These are phyloP conservation scores for Xanthorhoe spadicearia DNA, from an alignment of 2,888 invertebrate species.

Conservation along the genomic window DNA sequence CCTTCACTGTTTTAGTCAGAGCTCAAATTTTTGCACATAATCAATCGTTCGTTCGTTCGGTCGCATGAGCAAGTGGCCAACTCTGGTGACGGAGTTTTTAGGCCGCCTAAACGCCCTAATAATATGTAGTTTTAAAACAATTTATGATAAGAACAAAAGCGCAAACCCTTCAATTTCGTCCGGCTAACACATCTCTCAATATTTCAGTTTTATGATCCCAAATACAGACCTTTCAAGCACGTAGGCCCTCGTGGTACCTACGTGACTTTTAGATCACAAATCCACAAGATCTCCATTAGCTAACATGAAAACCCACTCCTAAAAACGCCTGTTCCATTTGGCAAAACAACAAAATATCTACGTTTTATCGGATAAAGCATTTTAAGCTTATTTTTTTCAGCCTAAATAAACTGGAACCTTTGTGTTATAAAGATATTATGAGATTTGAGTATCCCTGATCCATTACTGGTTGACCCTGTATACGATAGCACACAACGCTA, in stretches of 20 bases:
- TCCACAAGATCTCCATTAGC: not conserved
- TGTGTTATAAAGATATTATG: not conserved
- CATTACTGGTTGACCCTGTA: not conserved
- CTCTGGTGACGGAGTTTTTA: too few relatives aligned
- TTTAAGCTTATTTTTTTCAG: not conserved
- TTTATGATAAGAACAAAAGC: too few relatives aligned
- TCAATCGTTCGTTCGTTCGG: too few relatives aligned
- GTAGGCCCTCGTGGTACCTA: not conserved
- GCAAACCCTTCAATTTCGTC: too few relatives aligned
- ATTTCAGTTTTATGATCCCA: too few relatives aligned
- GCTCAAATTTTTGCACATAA: too few relatives aligned
- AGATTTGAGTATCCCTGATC: not conserved
- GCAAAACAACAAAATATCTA: not conserved
- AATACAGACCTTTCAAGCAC: not conserved
- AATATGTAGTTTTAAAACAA: too few relatives aligned
- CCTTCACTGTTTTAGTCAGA: too few relatives aligned
- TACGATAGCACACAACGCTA: conserved; percentile 7
- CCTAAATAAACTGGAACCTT: not conserved
- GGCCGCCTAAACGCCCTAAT: too few relatives aligned
- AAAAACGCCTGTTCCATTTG: not conserved
- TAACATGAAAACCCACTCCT: not conserved
- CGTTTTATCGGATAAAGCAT: not conserved
- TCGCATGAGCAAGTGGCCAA: too few relatives aligned
- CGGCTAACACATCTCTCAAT: too few relatives aligned
- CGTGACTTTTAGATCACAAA: not conserved